These are phyloP conservation scores for Setipinna tenuifilis DNA, from an alignment of 2,797 vertebrate species.

Conservation along the genomic window DNA sequence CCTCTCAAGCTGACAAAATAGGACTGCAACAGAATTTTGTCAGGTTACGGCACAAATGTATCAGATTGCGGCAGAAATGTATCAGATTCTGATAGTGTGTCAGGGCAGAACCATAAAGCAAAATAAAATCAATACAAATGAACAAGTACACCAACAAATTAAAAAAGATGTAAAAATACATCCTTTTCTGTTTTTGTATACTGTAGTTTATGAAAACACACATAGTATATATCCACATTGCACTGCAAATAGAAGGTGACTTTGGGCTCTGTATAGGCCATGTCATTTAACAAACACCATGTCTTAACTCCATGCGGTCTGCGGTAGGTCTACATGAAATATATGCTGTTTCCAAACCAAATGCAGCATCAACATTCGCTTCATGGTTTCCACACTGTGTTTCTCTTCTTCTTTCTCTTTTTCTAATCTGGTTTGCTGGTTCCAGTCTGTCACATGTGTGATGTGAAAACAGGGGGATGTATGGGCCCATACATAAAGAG, in stretches of 20 bases:
- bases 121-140: neutral
- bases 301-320: neutral
- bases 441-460: neutral
- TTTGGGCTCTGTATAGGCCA: neutral
- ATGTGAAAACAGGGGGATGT: neutral
- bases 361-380: neutral
- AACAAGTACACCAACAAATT: neutral
- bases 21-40: too few species aligned
- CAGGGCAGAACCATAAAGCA: neutral
- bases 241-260: neutral
- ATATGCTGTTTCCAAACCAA: neutral
- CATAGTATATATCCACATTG: neutral
- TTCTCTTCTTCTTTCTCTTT: neutral
- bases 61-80: neutral
- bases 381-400: neutral
- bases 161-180: neutral
- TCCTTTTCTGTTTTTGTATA: neutral
- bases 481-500: neutral
- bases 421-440: neutral
- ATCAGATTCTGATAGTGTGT: neutral
- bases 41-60: neutral
- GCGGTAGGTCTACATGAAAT: neutral
- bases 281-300: neutral
- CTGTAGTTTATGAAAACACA: neutral
- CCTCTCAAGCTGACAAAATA: neutral